Evolutionary conservation across 2,797 vertebrate species (phyloP), one percentile per base, ranked within the genome.

Genomic region (Neomorphus geoffroyi): DNA sequence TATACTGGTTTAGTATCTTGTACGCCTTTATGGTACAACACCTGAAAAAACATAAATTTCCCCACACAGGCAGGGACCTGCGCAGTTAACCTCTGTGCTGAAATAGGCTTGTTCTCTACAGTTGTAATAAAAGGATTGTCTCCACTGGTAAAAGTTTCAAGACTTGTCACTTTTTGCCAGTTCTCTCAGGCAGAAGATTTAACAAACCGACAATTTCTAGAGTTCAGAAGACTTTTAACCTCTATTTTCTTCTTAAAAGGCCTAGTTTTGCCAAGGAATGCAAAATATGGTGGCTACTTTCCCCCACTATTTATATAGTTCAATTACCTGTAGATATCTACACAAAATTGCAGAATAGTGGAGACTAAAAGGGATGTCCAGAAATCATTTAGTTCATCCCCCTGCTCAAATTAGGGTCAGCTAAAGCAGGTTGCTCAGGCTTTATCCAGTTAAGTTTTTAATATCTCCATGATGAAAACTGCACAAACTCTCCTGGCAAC

Each of bases 21-120:
- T 67, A 61, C 72, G 61, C 50, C 27, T 91, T 84, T 81, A 43
- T 92, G 85, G 86, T 88, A 94, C 92, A 96, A 96, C 81, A 69
- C 8, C 30, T 92, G 73, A n/a, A 94, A 70, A 90, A 90, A 93
- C n/a, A 81, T 54, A 96, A 84, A 69, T 88, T 60, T 79, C 43
- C 66, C 73, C 33, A 54, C 41, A n/a, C 85, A 91, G 70, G 89
- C 73, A 81, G 61, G 91, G 89, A 94, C 82, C 60, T 88, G 66
- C 84, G 53, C 46, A 73, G 80, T 84, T 58, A 51, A 84, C 19
- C 19, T 67, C 32, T 58, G 28, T 77, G 90, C 70, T 83, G 95
- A 92, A 95, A 81, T 32, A 92, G 50, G 18, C 35, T 84, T 88
- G 45, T 54, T 95, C 48, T 67, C 56, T 84, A 65, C 43, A 86